A percentile compares a stretch with the other conserved stretches of the same genome.
phyloP scores from a whole-genome alignment of 2,888 invertebrate genomes.

The Mechanitis mazaeus region DNA sequence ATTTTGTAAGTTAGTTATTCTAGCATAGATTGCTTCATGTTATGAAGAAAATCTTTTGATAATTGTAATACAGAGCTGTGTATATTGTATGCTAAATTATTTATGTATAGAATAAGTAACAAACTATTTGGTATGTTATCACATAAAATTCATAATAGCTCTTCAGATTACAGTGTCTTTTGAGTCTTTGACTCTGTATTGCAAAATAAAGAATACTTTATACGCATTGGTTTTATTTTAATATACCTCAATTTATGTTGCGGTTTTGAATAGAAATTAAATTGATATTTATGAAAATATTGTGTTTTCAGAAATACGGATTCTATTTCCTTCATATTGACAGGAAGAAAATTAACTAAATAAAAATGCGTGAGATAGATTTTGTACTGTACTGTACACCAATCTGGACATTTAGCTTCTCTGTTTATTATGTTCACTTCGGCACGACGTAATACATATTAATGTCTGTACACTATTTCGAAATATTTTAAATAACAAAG shows the following conservation, averaged over 20 bases:
- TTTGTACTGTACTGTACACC: too few species aligned
- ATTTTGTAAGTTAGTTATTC: slow-evolving; percentile 25
- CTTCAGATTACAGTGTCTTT: slow-evolving; percentile 26
- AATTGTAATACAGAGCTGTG: slow-evolving; percentile 46
- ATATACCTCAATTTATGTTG: neutral
- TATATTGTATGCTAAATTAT: slow-evolving; percentile 66
- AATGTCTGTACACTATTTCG: too few species aligned
- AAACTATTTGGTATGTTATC: slow-evolving; percentile 49
- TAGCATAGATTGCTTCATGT: slow-evolving; percentile 13
- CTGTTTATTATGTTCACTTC: too few species aligned
- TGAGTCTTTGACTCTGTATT: slow-evolving; percentile 49
- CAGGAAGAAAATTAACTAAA: too few species aligned
- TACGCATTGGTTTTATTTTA: slow-evolving; percentile 13
- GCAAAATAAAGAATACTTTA: slow-evolving; percentile 60
- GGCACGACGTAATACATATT: too few species aligned
- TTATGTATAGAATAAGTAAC: slow-evolving; percentile 59
- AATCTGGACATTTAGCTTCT: too few species aligned
- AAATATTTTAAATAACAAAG: too few species aligned
- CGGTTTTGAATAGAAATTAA: neutral
- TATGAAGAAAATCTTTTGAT: slow-evolving; percentile 9
- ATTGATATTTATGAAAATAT: too few species aligned
- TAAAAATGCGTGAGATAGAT: too few species aligned
- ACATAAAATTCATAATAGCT: slow-evolving; percentile 45
- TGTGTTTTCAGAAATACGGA: too few species aligned
- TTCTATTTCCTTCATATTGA: too few species aligned